Percentiles rank a stretch among this genome's conserved stretches.
phyloP scores from a whole-genome alignment of 2,888 invertebrate genomes.

The Imbricaverruca yamaguchii region DNA sequence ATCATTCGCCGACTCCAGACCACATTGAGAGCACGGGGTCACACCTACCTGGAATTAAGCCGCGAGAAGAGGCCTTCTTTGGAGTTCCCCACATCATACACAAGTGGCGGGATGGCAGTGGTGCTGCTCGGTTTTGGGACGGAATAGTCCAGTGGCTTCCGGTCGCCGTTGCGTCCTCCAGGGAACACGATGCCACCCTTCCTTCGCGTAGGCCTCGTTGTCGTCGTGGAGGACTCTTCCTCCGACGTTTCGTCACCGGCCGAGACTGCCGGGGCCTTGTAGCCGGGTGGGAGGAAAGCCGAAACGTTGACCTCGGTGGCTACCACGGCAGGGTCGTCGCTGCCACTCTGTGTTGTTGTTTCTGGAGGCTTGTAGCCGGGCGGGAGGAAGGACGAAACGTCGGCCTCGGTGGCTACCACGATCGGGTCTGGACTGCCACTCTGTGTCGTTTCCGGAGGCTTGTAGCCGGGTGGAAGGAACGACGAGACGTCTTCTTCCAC shows the following conservation, averaged over 20 bases:
- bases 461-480: slow-evolving; percentile 26
- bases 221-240: background rate
- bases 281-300: slow-evolving; percentile 20
- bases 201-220: background rate
- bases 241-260: background rate
- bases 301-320: background rate
- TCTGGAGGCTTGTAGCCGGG: slow-evolving; percentile 24
- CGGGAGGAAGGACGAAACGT: slow-evolving; percentile 28
- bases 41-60: background rate
- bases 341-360: background rate
- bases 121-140: background rate
- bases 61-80: background rate
- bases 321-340: background rate
- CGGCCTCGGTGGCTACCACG: slow-evolving; percentile 16
- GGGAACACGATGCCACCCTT: slow-evolving; percentile 1
- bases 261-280: background rate
- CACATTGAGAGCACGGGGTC: too few species aligned
- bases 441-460: background rate
- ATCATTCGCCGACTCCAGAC: too few species aligned
- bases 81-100: background rate
- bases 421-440: too few species aligned
- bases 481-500: slow-evolving; percentile 22
- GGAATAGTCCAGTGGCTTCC: background rate
- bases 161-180: background rate
- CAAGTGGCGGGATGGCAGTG: background rate